Evolutionary conservation across 2,113 vertebrate species (phyloP).

Genomic region (Hepsetus odoe): DNA sequence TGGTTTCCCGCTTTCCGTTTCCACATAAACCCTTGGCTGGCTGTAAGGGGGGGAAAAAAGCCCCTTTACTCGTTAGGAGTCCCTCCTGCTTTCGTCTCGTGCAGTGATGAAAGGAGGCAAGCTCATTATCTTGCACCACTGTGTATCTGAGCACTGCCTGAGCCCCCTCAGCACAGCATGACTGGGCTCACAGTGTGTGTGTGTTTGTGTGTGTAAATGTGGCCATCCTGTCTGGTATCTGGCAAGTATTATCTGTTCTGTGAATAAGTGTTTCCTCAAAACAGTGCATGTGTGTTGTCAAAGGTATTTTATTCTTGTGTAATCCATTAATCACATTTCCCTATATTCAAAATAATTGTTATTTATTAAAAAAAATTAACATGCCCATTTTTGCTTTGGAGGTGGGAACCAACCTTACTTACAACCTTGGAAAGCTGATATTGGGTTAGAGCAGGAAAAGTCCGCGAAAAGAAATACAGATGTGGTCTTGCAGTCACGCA

Average conservation of each 20-base stretch:
- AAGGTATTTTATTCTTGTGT: no score
- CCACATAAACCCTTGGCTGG: conserved; percentile 5
- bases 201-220: neutral
- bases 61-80: conserved; percentile 30
- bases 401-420: no score
- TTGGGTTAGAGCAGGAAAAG: no score
- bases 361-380: no score
- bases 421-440: no score
- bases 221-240: neutral
- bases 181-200: neutral
- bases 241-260: neutral
- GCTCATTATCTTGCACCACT: conserved; percentile 31
- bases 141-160: neutral
- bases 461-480: no score
- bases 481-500: no score
- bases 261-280: neutral
- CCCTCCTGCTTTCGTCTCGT: conserved; percentile 24
- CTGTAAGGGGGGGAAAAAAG: conserved; percentile 10
- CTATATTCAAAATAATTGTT: no score
- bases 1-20: conserved; percentile 27
- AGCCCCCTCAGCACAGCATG: conserved; percentile 6
- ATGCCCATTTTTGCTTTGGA: no score
- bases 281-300: neutral
- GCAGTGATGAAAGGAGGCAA: conserved; percentile 30
- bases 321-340: neutral